Conservation (phyloP, 1,140 invertebrate genomes). For the Dendroctonus valens region DNA sequence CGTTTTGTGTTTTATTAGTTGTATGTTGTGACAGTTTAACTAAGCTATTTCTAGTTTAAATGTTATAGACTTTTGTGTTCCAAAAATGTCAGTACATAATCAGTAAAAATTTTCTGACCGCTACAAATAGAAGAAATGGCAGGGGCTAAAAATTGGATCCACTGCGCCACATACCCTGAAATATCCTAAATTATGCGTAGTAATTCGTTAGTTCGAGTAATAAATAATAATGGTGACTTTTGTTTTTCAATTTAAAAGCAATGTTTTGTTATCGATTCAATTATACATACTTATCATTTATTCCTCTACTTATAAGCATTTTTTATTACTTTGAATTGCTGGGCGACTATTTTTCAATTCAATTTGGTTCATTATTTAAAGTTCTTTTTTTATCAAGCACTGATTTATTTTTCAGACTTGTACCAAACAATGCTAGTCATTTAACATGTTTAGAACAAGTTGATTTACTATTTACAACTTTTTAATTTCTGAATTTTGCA, state of each 20-base stretch:
- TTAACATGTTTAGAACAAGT: constrained; percentile 15
- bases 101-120: constrained; percentile 14
- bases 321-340: constrained; percentile 26
- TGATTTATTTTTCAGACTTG: constrained; percentile 39
- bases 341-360: constrained; percentile 22
- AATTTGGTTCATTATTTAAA: constrained; percentile 31
- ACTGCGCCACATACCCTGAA: constrained; percentile 28
- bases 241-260: constrained; percentile 25
- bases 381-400: constrained; percentile 43
- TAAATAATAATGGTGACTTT: constrained; percentile 13
- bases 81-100: constrained; percentile 12
- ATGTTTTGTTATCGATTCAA: constrained; percentile 29
- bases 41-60: constrained; percentile 28
- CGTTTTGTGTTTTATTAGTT: constrained; percentile 29
- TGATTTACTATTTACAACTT: constrained; percentile 9
- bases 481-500: constrained; percentile 9
- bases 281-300: constrained; percentile 30
- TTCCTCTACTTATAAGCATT: constrained; percentile 30
- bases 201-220: constrained; percentile 18
- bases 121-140: constrained; percentile 15
- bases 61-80: constrained; percentile 26
- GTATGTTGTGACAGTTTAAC: constrained; percentile 29
- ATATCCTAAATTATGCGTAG: constrained; percentile 5
- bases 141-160: constrained; percentile 33
- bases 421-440: constrained; percentile 1